A percentile compares a stretch with the other conserved stretches of the same genome.
These are phyloP conservation scores for Thumatha senex DNA, from an alignment of 2,888 invertebrate genomes.

Conservation along the genomic window DNA sequence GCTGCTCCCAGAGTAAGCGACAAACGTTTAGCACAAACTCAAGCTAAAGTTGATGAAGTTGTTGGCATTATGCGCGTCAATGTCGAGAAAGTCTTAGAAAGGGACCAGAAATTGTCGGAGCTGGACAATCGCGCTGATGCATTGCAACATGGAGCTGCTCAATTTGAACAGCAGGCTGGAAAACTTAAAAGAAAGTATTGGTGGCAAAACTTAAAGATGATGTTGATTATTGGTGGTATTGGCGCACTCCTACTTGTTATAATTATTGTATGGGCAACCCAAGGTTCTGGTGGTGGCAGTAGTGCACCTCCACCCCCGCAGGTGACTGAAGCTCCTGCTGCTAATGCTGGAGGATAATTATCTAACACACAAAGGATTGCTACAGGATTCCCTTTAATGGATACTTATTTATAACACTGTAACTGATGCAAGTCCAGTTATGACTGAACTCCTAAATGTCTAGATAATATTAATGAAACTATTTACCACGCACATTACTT, in stretches of 20 bases:
- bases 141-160: constrained; percentile 95
- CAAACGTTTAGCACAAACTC: constrained; percentile 79
- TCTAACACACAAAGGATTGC: constrained; percentile 14
- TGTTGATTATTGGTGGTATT: constrained; percentile 95
- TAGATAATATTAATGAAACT: constrained; percentile 44
- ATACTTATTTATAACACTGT: constrained; percentile 35
- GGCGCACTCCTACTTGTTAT: constrained; percentile 92
- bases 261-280: constrained; percentile 87
- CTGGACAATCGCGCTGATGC: constrained; percentile 98
- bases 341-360: constrained; percentile 58
- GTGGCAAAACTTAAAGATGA: constrained; percentile 99
- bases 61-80: constrained; percentile 98
- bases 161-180: constrained; percentile 98
- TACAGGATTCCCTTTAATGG: constrained; percentile 31
- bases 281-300: constrained; percentile 43
- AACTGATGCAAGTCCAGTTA: constrained; percentile 30
- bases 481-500: constrained; percentile 37
- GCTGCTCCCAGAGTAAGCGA: constrained; percentile 77
- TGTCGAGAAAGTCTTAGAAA: constrained; percentile 97
- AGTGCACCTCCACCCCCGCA: constrained; percentile 21
- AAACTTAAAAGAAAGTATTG: constrained; percentile 98
- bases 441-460: constrained; percentile 46
- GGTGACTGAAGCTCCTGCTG: constrained; percentile 40
- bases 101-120: constrained; percentile 97
- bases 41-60: constrained; percentile 85